These are phyloP conservation scores for Hylaeus volcanicus DNA, from an alignment of 1,140 invertebrate genomes.

Conservation along the genomic window DNA sequence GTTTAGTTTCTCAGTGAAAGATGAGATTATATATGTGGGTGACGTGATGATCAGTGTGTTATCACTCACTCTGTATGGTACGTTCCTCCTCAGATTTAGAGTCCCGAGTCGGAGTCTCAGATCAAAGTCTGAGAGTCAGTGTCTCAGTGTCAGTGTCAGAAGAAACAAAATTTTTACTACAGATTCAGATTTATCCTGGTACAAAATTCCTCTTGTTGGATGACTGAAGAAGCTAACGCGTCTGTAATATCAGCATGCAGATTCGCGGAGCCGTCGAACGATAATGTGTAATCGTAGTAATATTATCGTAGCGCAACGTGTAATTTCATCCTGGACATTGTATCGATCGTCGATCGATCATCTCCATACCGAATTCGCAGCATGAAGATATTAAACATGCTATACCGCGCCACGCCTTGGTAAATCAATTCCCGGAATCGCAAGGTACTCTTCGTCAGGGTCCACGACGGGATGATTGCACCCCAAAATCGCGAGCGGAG, in stretches of 20 bases:
- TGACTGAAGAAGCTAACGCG: too few relatives aligned
- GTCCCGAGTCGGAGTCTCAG: too few relatives aligned
- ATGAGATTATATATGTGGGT: too few relatives aligned
- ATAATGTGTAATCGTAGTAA: neutral
- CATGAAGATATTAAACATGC: constrained; percentile 39
- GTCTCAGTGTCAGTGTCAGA: too few relatives aligned
- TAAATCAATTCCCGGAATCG: constrained; percentile 42
- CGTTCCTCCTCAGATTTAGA: too few relatives aligned
- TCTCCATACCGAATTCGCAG: neutral
- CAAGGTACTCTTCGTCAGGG: constrained; percentile 2
- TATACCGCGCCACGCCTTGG: constrained; percentile 16
- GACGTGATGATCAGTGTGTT: too few relatives aligned
- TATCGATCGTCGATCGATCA: constrained; percentile 3
- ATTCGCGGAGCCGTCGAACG: constrained; percentile 3
- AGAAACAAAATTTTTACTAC: too few relatives aligned
- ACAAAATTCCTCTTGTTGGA: too few relatives aligned
- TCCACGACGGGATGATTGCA: constrained; percentile 12
- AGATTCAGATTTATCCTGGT: neutral
- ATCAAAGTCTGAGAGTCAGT: too few relatives aligned
- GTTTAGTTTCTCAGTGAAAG: too few relatives aligned
- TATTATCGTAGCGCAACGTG: constrained; percentile 18
- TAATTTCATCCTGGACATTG: constrained; percentile 28
- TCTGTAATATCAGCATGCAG: neutral
- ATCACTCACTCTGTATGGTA: too few relatives aligned
- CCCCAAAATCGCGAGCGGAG: constrained; percentile 9